Evolutionary conservation across 2,113 vertebrate species (phyloP), one percentile per base, ranked within the genome.

Genomic region (Perca flavescens): DNA sequence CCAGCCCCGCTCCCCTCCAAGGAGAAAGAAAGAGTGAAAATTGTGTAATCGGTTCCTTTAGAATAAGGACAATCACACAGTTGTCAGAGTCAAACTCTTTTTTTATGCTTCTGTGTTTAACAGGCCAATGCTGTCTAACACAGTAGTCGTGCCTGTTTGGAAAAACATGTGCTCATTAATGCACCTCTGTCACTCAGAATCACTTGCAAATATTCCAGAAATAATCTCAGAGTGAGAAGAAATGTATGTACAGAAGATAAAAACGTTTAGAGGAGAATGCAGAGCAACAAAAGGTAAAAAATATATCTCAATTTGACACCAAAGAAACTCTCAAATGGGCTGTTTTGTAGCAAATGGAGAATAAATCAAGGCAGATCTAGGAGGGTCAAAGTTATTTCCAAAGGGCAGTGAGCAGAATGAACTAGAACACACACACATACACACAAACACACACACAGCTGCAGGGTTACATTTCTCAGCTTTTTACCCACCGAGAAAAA

Each of bases 381-480:
- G 13, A 3, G 22, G 77, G 61, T 77, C 81, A 80, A 52, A 82
- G 73, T 56, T 67, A 80, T 85, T 82, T 80, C 53, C 22, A 77
- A 70, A 82, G 57, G 76, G 43, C 36, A 63, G 7, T 0, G 9
- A 79, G 40, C 40, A 68, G 54, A 60, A 34, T 31, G 36, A 60
- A 64, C 31, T 14, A 71, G 13, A 76, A 58, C 6, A 31, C 49
- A 80, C 60, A 56, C 25, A 49, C 49, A 40, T 0, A 40, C 8
- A 40, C 40, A 43, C 40, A 43, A 2, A 40, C 40, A 43, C 40
- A 43, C 11, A 43, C 11, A 10, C 40, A 43, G 40, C 40, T 40
- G 70, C 34, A 63, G 21, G 15, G 36, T 50, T 52, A 64, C 43
- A 40, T 40, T 40, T 40, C 40, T 40, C 7, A 40, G 8, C 40